phyloP scores from a whole-genome alignment of 2,888 invertebrate genomes.

The Halictus ligatus region DNA sequence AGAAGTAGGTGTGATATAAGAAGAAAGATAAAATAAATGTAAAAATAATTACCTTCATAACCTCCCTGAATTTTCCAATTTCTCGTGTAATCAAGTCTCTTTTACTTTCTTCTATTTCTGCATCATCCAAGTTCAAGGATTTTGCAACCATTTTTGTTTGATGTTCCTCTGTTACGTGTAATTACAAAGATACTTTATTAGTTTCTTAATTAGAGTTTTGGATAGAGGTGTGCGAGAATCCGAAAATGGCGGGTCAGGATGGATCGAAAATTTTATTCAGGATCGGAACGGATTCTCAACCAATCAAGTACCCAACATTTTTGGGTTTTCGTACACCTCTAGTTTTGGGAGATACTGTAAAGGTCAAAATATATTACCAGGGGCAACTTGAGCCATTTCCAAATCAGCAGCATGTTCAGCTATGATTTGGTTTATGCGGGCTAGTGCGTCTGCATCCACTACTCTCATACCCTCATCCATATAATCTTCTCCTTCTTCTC shows the following conservation, averaged over 20 bases:
- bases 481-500: conserved; percentile 87
- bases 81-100: conserved; percentile 98
- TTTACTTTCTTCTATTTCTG: conserved; percentile 98
- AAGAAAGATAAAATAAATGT: conserved; percentile 40
- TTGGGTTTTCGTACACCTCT: too few species aligned
- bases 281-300: too few species aligned
- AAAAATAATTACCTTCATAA: conserved; percentile 93
- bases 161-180: conserved; percentile 86
- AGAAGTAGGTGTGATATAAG: conserved; percentile 54
- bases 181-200: not conserved
- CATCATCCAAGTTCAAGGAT: conserved; percentile 88
- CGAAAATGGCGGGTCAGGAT: too few species aligned
- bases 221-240: too few species aligned
- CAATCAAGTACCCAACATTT: too few species aligned
- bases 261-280: too few species aligned
- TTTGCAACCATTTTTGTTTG: conserved; percentile 81
- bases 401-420: conserved; percentile 88
- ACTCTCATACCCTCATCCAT: conserved; percentile 91
- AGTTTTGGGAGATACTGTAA: not conserved
- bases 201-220: not conserved
- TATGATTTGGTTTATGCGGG: conserved; percentile 92
- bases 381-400: conserved; percentile 81
- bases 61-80: conserved; percentile 98
- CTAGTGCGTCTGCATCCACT: conserved; percentile 90
- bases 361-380: conserved; percentile 71